A percentile compares a stretch with the other conserved stretches of the same genome.
Evolutionary conservation across 2,797 vertebrate genomes (phyloP).

Genomic region (Lagodon rhomboides): DNA sequence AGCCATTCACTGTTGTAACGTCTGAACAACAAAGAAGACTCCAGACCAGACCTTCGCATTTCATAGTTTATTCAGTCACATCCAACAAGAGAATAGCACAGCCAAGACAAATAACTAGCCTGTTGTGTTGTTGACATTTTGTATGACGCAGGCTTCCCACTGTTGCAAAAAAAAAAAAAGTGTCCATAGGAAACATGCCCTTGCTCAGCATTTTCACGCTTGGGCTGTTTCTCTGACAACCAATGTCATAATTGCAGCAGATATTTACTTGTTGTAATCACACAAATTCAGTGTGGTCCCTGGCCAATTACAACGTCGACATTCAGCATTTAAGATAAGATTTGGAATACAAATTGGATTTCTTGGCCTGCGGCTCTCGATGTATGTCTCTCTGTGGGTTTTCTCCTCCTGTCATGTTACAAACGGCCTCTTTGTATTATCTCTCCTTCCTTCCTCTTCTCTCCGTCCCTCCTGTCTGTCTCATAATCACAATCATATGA

Average conservation of each 20-base stretch:
- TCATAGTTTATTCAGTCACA: slow-evolving; percentile 6
- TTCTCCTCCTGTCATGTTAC: slow-evolving; percentile 16
- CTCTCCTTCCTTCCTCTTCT: background rate
- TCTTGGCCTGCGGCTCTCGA: background rate
- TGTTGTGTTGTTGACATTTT: slow-evolving; percentile 9
- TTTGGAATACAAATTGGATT: slow-evolving; percentile 35
- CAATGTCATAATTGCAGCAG: slow-evolving; percentile 23
- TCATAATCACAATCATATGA: slow-evolving; percentile 4
- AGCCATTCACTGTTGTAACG: background rate
- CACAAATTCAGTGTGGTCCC: slow-evolving; percentile 22
- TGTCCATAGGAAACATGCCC: background rate
- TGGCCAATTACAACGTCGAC: slow-evolving; percentile 33
- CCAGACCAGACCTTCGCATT: background rate
- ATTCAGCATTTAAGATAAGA: slow-evolving; percentile 23
- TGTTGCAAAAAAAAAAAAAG: slow-evolving; percentile 6
- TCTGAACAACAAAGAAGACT: background rate
- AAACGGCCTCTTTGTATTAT: slow-evolving; percentile 10
- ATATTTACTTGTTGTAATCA: slow-evolving; percentile 35
- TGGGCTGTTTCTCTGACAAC: slow-evolving; percentile 21
- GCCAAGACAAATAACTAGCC: background rate
- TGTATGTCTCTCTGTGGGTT: background rate
- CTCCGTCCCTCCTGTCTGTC: slow-evolving; percentile 9
- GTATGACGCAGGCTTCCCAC: background rate
- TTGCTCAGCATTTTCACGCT: slow-evolving; percentile 31
- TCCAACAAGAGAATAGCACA: background rate